A percentile compares a stretch with the other conserved stretches of the same genome.
Evolutionary conservation across 2,797 vertebrate species (phyloP).

Genomic region (Antennarius maculatus): DNA sequence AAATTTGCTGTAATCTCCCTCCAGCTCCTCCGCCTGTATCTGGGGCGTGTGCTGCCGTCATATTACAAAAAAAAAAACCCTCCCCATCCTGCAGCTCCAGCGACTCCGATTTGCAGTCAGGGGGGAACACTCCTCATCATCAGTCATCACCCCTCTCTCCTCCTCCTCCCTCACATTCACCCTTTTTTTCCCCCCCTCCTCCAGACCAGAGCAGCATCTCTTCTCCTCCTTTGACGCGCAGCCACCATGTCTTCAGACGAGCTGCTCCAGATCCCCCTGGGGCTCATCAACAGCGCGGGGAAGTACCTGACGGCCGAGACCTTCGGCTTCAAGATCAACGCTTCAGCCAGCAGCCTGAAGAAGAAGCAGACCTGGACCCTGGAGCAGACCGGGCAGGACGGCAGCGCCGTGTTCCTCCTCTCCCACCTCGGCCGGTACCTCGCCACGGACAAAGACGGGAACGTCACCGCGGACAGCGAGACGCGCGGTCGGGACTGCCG

Average conservation of each 20-base stretch:
- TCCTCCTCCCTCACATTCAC: conserved; percentile 26
- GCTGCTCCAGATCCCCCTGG: conserved; percentile 90
- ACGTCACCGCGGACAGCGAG: conserved; percentile 90
- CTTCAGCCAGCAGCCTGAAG: conserved; percentile 93
- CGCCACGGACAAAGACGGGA: conserved; percentile 93
- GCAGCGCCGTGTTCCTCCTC: conserved; percentile 85
- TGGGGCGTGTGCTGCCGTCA: conserved; percentile 56
- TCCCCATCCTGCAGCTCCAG: conserved; percentile 44
- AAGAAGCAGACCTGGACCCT: conserved; percentile 99
- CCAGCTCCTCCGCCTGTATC: conserved; percentile 35
- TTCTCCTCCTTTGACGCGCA: conserved; percentile 21
- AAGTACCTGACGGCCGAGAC: conserved; percentile 95
- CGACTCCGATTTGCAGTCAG: conserved; percentile 46
- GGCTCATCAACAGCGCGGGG: conserved; percentile 91
- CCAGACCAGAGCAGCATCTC: conserved; percentile 26
- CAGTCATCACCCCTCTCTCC: conserved; percentile 23
- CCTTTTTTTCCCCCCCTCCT: conserved; percentile 25
- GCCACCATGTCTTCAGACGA: conserved; percentile 84
- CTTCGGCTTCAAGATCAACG: conserved; percentile 97
- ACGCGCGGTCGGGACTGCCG: conserved; percentile 86
- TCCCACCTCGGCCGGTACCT: conserved; percentile 97
- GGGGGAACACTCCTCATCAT: conserved; percentile 39
- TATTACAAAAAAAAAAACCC: conserved; percentile 4
- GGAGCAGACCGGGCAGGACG: conserved; percentile 90
- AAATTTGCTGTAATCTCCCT: conserved; percentile 42